phyloP scores from a whole-genome alignment of 2,888 invertebrate species.

The Eristalis intricaria region DNA sequence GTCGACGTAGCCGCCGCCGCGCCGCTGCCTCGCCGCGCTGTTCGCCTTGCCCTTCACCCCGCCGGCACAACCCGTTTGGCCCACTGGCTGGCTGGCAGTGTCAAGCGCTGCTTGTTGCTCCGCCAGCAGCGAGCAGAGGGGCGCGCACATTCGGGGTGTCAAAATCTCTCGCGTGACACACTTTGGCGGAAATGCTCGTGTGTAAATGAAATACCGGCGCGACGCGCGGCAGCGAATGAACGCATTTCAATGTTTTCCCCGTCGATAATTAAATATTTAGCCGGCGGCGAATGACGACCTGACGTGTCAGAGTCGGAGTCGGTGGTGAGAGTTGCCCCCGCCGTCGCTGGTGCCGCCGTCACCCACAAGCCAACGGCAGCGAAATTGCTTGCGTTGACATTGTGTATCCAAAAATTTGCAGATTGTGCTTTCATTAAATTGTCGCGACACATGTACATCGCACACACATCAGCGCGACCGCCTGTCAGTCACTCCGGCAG shows the following conservation, averaged over 20 bases:
- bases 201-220: slow-evolving; percentile 13
- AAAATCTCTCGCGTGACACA: slow-evolving; percentile 39
- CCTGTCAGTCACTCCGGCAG: neutral
- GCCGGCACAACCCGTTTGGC: neutral
- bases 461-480: neutral
- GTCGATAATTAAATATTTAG: slow-evolving; percentile 60
- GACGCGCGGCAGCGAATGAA: neutral
- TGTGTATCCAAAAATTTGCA: slow-evolving; percentile 17
- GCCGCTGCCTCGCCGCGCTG: too few relatives aligned
- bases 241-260: slow-evolving; percentile 16
- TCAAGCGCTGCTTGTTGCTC: neutral
- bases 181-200: slow-evolving; percentile 29
- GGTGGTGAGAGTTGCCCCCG: too few relatives aligned
- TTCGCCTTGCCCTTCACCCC: too few relatives aligned
- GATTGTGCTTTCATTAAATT: slow-evolving; percentile 30
- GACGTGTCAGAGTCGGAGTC: slow-evolving; percentile 14
- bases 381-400: slow-evolving; percentile 7
- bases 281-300: slow-evolving; percentile 25
- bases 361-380: neutral
- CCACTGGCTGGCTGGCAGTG: neutral
- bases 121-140: neutral
- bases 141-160: slow-evolving; percentile 1
- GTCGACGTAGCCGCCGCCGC: neutral
- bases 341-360: too few relatives aligned
- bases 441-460: slow-evolving; percentile 25